phyloP scores from a whole-genome alignment of 2,888 invertebrate genomes.

The Acronicta aceris region DNA sequence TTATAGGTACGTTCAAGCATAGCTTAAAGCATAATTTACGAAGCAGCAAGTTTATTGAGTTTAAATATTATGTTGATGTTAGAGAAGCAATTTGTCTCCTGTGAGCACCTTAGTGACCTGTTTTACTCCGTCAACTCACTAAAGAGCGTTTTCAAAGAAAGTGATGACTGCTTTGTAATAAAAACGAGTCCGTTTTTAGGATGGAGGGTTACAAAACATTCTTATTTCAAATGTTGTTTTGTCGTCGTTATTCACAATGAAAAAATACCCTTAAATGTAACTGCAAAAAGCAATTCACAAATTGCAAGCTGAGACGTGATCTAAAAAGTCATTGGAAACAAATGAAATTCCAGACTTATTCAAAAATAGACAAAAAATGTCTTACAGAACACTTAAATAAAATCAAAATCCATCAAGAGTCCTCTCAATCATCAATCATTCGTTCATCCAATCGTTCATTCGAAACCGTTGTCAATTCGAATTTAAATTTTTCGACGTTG shows the following conservation, averaged over 20 bases:
- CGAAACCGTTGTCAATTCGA: slow-evolving; percentile 68
- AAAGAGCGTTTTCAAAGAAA: slow-evolving; percentile 42
- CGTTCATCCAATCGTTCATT: slow-evolving; percentile 53
- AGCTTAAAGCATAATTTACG: slow-evolving; percentile 30
- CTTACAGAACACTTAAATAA: slow-evolving; percentile 40
- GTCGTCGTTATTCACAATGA: neutral
- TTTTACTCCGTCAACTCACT: slow-evolving; percentile 43
- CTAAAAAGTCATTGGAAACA: slow-evolving; percentile 11
- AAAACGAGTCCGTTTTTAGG: slow-evolving; percentile 9
- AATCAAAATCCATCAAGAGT: slow-evolving; percentile 47
- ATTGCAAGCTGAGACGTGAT: slow-evolving; percentile 1
- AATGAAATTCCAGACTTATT: slow-evolving; percentile 29
- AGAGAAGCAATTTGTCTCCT: slow-evolving; percentile 23
- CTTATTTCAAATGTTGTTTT: slow-evolving; percentile 3
- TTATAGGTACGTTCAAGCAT: slow-evolving; percentile 36
- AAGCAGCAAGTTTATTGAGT: slow-evolving; percentile 20
- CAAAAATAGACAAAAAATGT: slow-evolving; percentile 34
- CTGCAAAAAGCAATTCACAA: slow-evolving; percentile 1
- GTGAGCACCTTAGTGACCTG: slow-evolving; percentile 37
- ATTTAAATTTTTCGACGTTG: slow-evolving; percentile 62
- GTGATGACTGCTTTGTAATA: slow-evolving; percentile 35
- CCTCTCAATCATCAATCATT: slow-evolving; percentile 61
- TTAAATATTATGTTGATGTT: slow-evolving; percentile 20
- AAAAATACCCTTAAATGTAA: slow-evolving; percentile 5
- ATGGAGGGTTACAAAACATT: slow-evolving; percentile 5